phyloP scores from a whole-genome alignment of 1,140 invertebrate genomes.

The Aphidius ervi region DNA sequence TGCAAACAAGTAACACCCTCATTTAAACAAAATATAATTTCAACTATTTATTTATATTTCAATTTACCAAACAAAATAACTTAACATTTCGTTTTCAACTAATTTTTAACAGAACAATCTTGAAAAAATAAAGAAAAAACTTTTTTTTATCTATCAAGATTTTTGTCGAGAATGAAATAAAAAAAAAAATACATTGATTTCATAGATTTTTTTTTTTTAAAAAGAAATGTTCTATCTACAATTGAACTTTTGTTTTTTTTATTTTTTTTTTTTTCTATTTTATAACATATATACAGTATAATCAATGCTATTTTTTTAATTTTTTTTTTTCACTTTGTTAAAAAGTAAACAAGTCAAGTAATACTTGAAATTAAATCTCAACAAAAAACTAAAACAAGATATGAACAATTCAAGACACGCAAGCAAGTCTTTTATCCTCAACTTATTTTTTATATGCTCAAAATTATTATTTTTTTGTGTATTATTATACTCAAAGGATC shows the following conservation, averaged over 20 bases:
- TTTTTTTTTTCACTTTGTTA: not conserved
- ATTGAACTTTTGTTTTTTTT: too few relatives aligned
- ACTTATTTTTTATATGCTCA: not conserved
- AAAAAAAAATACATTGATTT: too few relatives aligned
- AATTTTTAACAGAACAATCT: not conserved
- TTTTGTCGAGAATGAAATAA: too few relatives aligned
- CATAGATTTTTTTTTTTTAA: too few relatives aligned
- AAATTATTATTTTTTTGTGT: slow-evolving; percentile 2
- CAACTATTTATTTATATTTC: slow-evolving; percentile 28
- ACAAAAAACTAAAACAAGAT: slow-evolving; percentile 20
- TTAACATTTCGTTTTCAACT: slow-evolving; percentile 9
- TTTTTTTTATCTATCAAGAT: not conserved
- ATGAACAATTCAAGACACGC: slow-evolving; percentile 15
- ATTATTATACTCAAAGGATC: not conserved
- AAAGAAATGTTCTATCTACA: too few relatives aligned
- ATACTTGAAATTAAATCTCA: slow-evolving; percentile 14
- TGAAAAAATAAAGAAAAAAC: not conserved
- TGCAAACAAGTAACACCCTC: not conserved
- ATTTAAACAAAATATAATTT: slow-evolving; percentile 19
- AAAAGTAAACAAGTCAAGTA: not conserved
- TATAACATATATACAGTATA: too few relatives aligned
- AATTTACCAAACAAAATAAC: slow-evolving; percentile 17
- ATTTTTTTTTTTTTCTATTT: too few relatives aligned
- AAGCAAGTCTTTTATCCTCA: slow-evolving; percentile 8
- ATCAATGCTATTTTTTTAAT: too few relatives aligned